Evolutionary conservation across 2,888 invertebrate genomes (phyloP).

Genomic region (Dyspetes luteomarginatus): DNA sequence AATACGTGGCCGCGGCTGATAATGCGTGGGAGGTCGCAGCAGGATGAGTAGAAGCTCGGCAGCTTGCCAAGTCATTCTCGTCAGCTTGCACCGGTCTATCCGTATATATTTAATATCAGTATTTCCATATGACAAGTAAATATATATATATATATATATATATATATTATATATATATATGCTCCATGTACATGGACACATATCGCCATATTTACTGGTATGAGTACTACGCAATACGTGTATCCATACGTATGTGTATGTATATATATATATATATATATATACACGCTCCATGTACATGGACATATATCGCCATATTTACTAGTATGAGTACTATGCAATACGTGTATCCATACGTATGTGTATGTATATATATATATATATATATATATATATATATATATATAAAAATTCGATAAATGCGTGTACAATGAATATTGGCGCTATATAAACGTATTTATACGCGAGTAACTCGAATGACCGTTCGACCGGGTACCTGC

Average conservation of each 20-base stretch:
- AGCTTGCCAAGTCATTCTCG: slow-evolving; percentile 64
- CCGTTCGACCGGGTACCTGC: slow-evolving; percentile 60
- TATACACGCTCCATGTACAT: too few relatives aligned
- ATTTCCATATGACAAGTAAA: neutral
- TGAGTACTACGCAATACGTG: too few relatives aligned
- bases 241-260: too few relatives aligned
- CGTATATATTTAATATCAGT: neutral
- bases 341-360: too few relatives aligned
- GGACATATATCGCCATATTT: too few relatives aligned
- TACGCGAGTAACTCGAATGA: slow-evolving; percentile 45
- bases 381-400: neutral
- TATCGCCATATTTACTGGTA: too few relatives aligned
- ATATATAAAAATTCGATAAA: neutral
- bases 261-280: too few relatives aligned
- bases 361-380: too few relatives aligned
- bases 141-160: neutral
- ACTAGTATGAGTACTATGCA: too few relatives aligned
- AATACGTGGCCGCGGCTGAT: slow-evolving; percentile 20
- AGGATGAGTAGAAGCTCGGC: slow-evolving; percentile 49
- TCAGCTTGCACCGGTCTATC: slow-evolving; percentile 33
- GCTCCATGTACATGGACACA: too few relatives aligned
- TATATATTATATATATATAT: too few relatives aligned
- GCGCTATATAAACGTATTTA: neutral
- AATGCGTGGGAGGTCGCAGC: slow-evolving; percentile 22
- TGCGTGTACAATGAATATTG: neutral